These are phyloP conservation scores for Laupala kohalensis DNA, from an alignment of 1,140 invertebrate genomes.

Conservation along the genomic window DNA sequence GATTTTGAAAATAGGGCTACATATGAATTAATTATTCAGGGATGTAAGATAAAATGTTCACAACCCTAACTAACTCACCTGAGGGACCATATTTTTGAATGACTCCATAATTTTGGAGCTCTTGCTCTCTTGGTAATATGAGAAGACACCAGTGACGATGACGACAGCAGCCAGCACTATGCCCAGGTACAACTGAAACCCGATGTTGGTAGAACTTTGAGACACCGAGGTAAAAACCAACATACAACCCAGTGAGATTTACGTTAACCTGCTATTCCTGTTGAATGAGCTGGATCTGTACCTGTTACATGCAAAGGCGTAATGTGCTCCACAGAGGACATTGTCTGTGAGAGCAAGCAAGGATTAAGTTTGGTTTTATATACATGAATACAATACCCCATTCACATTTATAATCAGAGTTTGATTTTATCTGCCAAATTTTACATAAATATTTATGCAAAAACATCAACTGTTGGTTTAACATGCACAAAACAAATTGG, in stretches of 20 bases:
- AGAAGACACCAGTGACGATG: slow-evolving; percentile 92
- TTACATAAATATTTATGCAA: too few species aligned
- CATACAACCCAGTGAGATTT: neutral
- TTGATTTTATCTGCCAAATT: too few species aligned
- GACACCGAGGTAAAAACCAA: neutral
- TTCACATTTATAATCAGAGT: too few species aligned
- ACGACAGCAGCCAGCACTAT: slow-evolving; percentile 90
- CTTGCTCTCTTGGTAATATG: slow-evolving; percentile 96
- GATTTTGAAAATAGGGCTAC: neutral
- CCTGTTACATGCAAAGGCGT: neutral
- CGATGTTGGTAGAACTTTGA: neutral
- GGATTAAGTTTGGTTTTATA: neutral
- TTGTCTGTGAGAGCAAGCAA: neutral
- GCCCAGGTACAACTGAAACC: slow-evolving; percentile 69
- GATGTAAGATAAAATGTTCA: neutral
- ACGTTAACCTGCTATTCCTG: neutral
- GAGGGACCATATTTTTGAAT: slow-evolving; percentile 88
- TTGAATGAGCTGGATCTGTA: neutral
- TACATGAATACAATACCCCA: too few species aligned
- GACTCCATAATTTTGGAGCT: slow-evolving; percentile 93
- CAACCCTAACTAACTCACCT: slow-evolving; percentile 26
- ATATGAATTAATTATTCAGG: neutral
- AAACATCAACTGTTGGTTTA: too few species aligned
- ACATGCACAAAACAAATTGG: too few species aligned
- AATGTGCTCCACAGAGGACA: neutral